Percentiles rank a stretch among this genome's conserved stretches.
These are phyloP conservation scores for Geophilus truncorum DNA, from an alignment of 2,888 invertebrate species.

Conservation along the genomic window DNA sequence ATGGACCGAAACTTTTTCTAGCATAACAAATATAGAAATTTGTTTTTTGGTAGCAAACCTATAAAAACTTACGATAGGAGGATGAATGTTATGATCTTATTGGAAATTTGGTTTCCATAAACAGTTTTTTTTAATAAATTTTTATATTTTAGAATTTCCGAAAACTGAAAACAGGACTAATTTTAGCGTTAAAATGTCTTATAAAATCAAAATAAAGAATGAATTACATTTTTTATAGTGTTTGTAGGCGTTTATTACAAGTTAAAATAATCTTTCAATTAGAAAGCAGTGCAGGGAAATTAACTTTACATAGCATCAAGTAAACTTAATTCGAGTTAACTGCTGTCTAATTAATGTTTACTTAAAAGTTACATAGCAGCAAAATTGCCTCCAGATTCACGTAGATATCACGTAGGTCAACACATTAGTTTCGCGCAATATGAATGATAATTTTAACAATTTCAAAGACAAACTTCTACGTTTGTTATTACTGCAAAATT, in stretches of 20 bases:
- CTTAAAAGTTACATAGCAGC: neutral
- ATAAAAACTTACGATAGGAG: neutral
- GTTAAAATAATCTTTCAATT: neutral
- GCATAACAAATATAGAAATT: neutral
- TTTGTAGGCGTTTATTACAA: too few relatives aligned
- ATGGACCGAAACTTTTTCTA: neutral
- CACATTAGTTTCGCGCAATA: neutral
- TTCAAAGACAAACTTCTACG: neutral
- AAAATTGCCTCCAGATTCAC: neutral
- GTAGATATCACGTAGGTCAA: neutral
- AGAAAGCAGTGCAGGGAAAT: neutral
- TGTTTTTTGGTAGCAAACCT: neutral
- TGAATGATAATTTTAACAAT: neutral
- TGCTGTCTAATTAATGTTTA: neutral
- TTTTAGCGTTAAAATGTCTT: too few relatives aligned
- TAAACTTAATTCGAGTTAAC: neutral
- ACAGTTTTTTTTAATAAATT: neutral
- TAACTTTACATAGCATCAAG: neutral
- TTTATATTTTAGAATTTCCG: neutral
- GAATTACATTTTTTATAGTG: too few relatives aligned
- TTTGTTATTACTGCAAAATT: too few relatives aligned
- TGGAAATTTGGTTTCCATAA: conserved; percentile 1
- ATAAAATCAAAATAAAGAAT: too few relatives aligned
- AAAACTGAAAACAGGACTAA: too few relatives aligned
- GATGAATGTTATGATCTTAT: neutral